These are phyloP conservation scores for Ictalurus punctatus DNA, from an alignment of 2,113 vertebrate species.

Conservation along the genomic window DNA sequence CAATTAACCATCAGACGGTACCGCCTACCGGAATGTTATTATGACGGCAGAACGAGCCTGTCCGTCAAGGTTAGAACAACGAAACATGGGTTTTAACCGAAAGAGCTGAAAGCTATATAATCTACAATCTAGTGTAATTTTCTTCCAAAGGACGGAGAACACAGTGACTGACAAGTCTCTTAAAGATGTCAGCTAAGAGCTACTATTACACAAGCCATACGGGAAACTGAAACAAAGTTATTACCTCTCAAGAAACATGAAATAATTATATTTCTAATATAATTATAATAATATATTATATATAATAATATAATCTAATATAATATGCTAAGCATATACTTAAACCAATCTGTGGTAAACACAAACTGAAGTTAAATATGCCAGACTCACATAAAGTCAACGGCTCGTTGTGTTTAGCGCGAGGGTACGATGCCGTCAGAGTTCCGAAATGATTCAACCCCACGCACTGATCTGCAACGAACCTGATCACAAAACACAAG, in stretches of 20 bases:
- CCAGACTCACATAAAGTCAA: background rate
- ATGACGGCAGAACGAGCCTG: background rate
- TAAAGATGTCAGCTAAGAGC: background rate
- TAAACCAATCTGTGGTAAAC: background rate
- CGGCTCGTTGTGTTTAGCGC: background rate
- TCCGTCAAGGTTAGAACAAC: background rate
- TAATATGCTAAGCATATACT: background rate
- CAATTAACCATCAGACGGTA: background rate
- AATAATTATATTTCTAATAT: too few species aligned
- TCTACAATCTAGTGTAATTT: background rate
- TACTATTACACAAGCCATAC: background rate
- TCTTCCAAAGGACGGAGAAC: background rate
- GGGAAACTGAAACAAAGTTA: background rate
- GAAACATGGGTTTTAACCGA: background rate
- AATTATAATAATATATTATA: too few species aligned
- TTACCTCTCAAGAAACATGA: background rate
- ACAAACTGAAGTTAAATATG: background rate
- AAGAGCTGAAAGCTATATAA: background rate
- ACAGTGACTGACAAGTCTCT: background rate
- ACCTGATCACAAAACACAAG: background rate
- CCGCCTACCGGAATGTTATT: background rate
- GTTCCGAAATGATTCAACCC: background rate
- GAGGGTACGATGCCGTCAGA: background rate
- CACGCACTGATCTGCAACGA: background rate
- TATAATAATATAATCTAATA: too few species aligned